Conservation (phyloP, 2,797 vertebrate genomes). For the Coilia nasus region DNA sequence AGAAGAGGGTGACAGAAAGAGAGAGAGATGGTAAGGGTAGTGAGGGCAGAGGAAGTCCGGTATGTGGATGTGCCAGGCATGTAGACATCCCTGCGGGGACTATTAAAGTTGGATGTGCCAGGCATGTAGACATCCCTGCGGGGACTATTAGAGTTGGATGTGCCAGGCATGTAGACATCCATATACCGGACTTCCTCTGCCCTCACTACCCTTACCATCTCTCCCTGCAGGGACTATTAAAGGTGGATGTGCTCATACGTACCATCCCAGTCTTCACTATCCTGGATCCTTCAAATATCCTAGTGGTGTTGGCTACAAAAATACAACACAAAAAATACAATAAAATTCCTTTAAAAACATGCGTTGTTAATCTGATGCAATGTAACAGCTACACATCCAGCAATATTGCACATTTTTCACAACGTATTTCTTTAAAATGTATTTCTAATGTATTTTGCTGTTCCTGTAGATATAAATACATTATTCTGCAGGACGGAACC, state of each 20-base stretch:
- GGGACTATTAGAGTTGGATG: too few relatives aligned
- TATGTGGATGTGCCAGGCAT: background rate
- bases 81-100: background rate
- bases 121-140: too few relatives aligned
- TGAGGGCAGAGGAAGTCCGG: background rate
- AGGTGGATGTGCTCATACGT: conserved; percentile 64
- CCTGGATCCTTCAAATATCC: conserved; percentile 96
- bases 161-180: background rate
- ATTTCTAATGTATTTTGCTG: background rate
- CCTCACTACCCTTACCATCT: background rate
- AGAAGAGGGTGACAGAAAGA: background rate
- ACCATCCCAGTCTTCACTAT: conserved; percentile 99
- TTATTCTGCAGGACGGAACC: background rate
- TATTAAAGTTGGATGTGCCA: background rate
- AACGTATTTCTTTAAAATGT: background rate
- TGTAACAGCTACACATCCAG: background rate
- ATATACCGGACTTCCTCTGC: background rate
- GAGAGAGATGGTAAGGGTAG: background rate
- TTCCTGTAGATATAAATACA: background rate
- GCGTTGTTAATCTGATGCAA: background rate
- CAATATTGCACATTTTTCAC: background rate
- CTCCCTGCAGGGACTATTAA: background rate
- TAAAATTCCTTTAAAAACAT: background rate
- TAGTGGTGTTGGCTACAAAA: conserved; percentile 90
- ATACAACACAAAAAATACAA: conserved; percentile 31